Base-by-base conservation (phyloP, 2,113 vertebrate species). In the Pygathrix nemaeus region DNA sequence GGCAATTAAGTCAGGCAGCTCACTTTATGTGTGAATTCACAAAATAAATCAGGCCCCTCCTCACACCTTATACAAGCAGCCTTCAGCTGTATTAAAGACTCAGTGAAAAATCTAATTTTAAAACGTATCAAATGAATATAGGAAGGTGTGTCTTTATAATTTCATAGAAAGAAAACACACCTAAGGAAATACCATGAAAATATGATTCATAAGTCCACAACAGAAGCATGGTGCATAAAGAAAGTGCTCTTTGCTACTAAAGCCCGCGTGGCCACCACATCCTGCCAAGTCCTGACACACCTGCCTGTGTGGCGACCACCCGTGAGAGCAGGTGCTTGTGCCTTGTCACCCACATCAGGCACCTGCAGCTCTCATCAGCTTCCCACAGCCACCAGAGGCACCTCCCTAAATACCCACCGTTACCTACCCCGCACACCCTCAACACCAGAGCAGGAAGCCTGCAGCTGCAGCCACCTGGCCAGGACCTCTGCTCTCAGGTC, bases 341-440 rank as follows among this genome's bases (percentile, higher is more conserved):
- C 76, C 30, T 9, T 32, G 27, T 45, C 8, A 10, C 30, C 73
- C 43, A 45, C 1, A 3, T 43, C 73, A 32, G 14, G 73, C 43
- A 30, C 25, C 55, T 30, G 25, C 80, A 11, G 14, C 38, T 30
- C 55, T 43, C 43, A 0, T 59, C 21, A 12, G 21, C 45, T 27
- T 20, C 68, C 72, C 17, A n/a, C 40, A 43, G 23, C 12, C 17
- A 17, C 59, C 64, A 30, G n/a, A 21, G 8, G 32, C 30, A 35
- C 3, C 27, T 55, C 4, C 38, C 40, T n/a, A 4, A 25, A 25
- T 6, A n/a, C 30, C 45, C 27, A 20, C 52, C 8, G 27, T 6
- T 2, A 0, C 35, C 48, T 2, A 1, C 21, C 52, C 27, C 9
- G 1, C 0, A 2, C 2, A 13, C 5, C 12, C 8, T 38, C 14